A percentile compares a stretch with the other conserved stretches of the same genome.
Conservation (phyloP, 2,888 invertebrate species). For the Phaedon cochleariae region DNA sequence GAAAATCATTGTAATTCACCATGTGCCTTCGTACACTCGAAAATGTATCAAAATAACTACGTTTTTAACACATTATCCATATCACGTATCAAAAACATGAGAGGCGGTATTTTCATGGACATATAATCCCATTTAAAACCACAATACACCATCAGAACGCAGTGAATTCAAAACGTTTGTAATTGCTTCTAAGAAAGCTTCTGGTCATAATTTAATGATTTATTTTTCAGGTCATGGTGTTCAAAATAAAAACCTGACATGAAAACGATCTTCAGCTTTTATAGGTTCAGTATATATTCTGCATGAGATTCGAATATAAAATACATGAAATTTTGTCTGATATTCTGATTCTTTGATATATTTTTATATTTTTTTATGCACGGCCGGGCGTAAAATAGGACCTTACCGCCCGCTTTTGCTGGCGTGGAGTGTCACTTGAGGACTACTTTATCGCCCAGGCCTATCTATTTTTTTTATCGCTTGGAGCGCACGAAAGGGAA, state of each 20-base stretch:
- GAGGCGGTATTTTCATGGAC: slow-evolving; percentile 36
- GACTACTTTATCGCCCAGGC: no score
- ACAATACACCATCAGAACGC: slow-evolving; percentile 29
- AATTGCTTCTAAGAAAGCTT: slow-evolving; percentile 36
- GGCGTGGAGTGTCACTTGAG: no score
- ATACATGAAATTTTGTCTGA: no score
- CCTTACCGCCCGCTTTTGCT: no score
- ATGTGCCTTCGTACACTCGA: slow-evolving; percentile 19
- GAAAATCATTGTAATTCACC: slow-evolving; percentile 8
- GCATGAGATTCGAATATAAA: no score
- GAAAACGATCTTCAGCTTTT: no score
- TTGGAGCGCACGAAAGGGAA: no score
- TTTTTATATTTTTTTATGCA: no score
- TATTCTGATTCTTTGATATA: no score
- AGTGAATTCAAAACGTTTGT: slow-evolving; percentile 33
- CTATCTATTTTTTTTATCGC: no score
- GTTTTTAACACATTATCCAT: slow-evolving; percentile 42
- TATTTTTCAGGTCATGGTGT: slow-evolving; percentile 6
- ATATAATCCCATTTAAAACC: slow-evolving; percentile 36
- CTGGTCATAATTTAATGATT: slow-evolving; percentile 2
- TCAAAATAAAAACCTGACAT: background rate
- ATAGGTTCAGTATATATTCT: no score
- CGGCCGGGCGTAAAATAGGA: no score
- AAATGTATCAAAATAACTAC: slow-evolving; percentile 39
- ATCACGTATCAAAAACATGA: slow-evolving; percentile 37